These are phyloP conservation scores for Pseudochaenichthys georgianus DNA, from an alignment of 2,797 vertebrate species.

Conservation along the genomic window DNA sequence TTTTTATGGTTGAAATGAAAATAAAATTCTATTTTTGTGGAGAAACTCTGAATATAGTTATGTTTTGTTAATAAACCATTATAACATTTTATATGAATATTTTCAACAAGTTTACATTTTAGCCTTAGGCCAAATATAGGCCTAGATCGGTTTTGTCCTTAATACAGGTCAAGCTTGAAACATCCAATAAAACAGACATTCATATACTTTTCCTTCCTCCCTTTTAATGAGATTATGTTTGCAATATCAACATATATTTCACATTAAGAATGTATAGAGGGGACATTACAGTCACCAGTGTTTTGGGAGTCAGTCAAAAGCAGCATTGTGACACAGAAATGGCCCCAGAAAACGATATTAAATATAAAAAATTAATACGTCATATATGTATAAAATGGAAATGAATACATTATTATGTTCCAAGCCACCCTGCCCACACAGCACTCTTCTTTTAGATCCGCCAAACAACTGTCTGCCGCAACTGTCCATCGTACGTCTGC, in stretches of 20 bases:
- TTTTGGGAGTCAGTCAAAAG: background rate
- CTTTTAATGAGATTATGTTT: too few relatives aligned
- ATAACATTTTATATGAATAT: too few relatives aligned
- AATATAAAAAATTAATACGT: background rate
- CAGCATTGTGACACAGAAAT: background rate
- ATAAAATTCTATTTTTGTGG: background rate
- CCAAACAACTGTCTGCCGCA: conserved; percentile 25
- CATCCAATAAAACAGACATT: too few relatives aligned
- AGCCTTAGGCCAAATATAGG: background rate
- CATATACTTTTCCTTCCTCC: too few relatives aligned
- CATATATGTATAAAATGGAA: background rate
- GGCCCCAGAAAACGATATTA: background rate
- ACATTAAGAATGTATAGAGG: too few relatives aligned
- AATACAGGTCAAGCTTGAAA: background rate
- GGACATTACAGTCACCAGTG: background rate
- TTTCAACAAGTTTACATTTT: background rate
- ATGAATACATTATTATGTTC: background rate
- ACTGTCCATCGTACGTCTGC: conserved; percentile 18
- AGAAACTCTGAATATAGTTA: background rate
- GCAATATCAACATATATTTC: too few relatives aligned
- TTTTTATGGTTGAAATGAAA: background rate
- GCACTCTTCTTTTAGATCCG: conserved; percentile 31
- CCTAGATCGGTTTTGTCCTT: background rate
- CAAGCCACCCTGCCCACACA: conserved; percentile 7
- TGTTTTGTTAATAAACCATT: background rate